A percentile compares a stretch with the other conserved stretches of the same genome.
phyloP scores from a whole-genome alignment of 2,113 vertebrate species.

The Odontesthes bonariensis region DNA sequence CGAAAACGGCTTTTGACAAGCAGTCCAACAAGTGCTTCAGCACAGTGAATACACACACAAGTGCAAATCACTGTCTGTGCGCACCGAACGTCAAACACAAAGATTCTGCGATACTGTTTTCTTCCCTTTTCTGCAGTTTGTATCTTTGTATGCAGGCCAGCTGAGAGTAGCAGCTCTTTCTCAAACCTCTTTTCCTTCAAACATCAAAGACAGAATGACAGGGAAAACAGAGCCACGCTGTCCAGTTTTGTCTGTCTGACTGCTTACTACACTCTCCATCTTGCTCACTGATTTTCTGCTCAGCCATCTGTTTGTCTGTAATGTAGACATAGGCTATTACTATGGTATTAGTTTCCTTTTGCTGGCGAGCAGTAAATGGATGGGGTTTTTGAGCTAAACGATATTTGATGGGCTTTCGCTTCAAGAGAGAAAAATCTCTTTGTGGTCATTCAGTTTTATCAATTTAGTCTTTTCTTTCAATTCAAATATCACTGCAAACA shows the following conservation, averaged over 20 bases:
- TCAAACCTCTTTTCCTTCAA: constrained; percentile 42
- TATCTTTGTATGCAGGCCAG: constrained; percentile 22
- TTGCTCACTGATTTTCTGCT: constrained; percentile 24
- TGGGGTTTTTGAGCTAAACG: background rate
- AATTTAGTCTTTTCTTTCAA: too few relatives aligned
- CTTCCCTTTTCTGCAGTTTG: constrained; percentile 15
- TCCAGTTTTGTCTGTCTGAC: constrained; percentile 31
- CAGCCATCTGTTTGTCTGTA: constrained; percentile 20
- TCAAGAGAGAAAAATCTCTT: background rate
- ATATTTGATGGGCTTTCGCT: background rate
- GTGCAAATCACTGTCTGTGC: constrained; percentile 28
- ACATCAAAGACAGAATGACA: constrained; percentile 60
- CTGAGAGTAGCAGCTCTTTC: constrained; percentile 51
- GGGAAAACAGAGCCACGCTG: constrained; percentile 48
- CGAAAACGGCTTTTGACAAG: background rate
- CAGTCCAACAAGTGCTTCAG: constrained; percentile 18
- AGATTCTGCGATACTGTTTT: constrained; percentile 4
- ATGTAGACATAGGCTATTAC: constrained; percentile 10
- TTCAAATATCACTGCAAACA: background rate
- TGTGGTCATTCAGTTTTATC: too few relatives aligned
- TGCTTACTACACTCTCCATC: constrained; percentile 1
- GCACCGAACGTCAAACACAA: constrained; percentile 34
- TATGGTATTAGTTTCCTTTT: constrained; percentile 3
- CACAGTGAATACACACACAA: constrained; percentile 31
- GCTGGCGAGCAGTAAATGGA: background rate